Evolutionary conservation across 2,888 invertebrate genomes (phyloP), one percentile per base, ranked within the genome.

Genomic region (Linnaemya tessellans): DNA sequence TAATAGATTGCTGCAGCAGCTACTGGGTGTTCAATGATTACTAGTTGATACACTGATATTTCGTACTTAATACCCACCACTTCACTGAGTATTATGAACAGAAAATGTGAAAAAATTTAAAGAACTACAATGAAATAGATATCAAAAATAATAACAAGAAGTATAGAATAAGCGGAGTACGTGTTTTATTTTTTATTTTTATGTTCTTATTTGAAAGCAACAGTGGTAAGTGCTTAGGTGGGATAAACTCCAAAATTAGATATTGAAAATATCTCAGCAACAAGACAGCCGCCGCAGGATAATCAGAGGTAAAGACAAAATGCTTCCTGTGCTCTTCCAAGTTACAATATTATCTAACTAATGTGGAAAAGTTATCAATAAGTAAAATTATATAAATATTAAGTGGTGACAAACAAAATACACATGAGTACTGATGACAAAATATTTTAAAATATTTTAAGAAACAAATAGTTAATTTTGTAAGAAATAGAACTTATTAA

Each of bases 11-110:
- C 64, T 58, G 67, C 22, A 79, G 60, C 75, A 68, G 86, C 82
- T 87, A 84, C 86, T 87, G 84, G 81, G 85, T 85, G 82, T 82
- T 80, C 82, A 82, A 22, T 79, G 79, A 74, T 74, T 81, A 74
- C 78, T 79, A 74, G 64, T 75, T 82, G 85, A 85, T 85, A 81
- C 79, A 79, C 79, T 82, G 74, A 82, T 75, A 82, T 71, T 82
- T 82, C 51, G 67, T 51, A 75, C 35, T 70, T 79, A 79, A 82
- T 73, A 74, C 78, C 78, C 73, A 64, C 71, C 74, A 71, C 74
- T 80, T 46, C 41, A 80, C 25, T 58, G 20, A 65, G 65, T 67
- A 49, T 73, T 67, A 77, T 65, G 18, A 51, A 60, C 25, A 38
- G 15, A 58, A 74, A 60, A 65, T 38, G 35, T 7, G n/a, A 25